These are phyloP conservation scores for Amblyornis subalaris DNA, from an alignment of 2,113 vertebrate species.

Conservation along the genomic window DNA sequence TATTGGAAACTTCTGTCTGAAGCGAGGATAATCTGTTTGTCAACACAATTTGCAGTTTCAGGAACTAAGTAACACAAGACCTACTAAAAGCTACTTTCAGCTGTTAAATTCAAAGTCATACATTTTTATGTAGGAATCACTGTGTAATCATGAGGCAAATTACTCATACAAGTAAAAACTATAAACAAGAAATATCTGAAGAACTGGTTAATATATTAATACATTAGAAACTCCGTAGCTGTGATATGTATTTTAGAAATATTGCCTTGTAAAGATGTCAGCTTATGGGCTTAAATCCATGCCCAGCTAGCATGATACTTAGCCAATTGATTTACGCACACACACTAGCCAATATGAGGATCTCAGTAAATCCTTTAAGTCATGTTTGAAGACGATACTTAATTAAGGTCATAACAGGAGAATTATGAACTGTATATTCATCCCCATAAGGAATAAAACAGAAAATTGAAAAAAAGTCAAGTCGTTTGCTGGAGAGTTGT, in stretches of 20 bases:
- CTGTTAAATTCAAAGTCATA: background rate
- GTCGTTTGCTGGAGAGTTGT: background rate
- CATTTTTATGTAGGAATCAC: background rate
- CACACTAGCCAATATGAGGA: background rate
- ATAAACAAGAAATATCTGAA: background rate
- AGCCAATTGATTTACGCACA: background rate
- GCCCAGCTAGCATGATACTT: background rate
- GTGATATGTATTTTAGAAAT: background rate
- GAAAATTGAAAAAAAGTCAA: background rate
- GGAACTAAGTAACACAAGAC: background rate
- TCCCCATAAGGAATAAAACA: background rate
- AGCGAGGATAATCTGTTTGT: background rate
- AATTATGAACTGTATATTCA: background rate
- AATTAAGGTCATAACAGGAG: background rate
- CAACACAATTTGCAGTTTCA: slow-evolving; percentile 5
- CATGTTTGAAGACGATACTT: background rate
- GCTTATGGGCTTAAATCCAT: background rate
- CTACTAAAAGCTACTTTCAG: background rate
- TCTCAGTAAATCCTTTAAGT: background rate
- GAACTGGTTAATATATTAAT: background rate
- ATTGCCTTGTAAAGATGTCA: background rate
- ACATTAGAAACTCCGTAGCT: background rate
- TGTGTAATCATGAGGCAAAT: background rate
- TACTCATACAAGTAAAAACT: background rate
- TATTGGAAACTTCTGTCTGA: background rate